Evolutionary conservation across 2,888 invertebrate species (phyloP).

Genomic region (Augiades crinisus): DNA sequence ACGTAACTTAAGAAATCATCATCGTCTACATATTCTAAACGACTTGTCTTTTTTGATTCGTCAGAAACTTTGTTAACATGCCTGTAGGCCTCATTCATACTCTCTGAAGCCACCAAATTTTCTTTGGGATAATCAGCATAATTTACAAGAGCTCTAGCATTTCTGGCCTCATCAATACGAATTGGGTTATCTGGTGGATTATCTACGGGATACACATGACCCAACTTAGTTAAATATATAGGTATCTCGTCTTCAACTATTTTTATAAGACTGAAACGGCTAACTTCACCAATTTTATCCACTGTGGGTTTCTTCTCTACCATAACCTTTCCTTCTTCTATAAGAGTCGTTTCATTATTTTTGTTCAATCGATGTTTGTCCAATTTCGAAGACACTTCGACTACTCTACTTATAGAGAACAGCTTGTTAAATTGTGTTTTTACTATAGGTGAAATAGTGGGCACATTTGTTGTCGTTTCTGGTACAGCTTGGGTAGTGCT

Average conservation of each 20-base stretch:
- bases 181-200: constrained; percentile 74
- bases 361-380: constrained; percentile 81
- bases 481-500: constrained; percentile 34
- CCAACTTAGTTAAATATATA: constrained; percentile 71
- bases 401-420: constrained; percentile 85
- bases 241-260: constrained; percentile 83
- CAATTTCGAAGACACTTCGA: constrained; percentile 85
- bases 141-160: constrained; percentile 66
- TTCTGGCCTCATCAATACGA: constrained; percentile 74
- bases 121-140: constrained; percentile 64
- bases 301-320: constrained; percentile 82
- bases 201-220: constrained; percentile 73
- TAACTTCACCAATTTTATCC: constrained; percentile 86
- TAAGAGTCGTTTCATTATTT: constrained; percentile 75
- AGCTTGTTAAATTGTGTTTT: constrained; percentile 81
- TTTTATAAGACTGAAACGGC: constrained; percentile 85
- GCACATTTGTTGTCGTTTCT: constrained; percentile 48
- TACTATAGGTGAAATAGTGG: constrained; percentile 54
- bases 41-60: constrained; percentile 37
- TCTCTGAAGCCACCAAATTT: constrained; percentile 73
- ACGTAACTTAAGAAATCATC: constrained; percentile 66
- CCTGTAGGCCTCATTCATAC: constrained; percentile 73
- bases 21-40: constrained; percentile 48
- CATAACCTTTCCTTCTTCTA: constrained; percentile 76
- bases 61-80: constrained; percentile 53